These are phyloP conservation scores for Erinaceus europaeus DNA, from an alignment of 2,113 vertebrate species.

Conservation along the genomic window DNA sequence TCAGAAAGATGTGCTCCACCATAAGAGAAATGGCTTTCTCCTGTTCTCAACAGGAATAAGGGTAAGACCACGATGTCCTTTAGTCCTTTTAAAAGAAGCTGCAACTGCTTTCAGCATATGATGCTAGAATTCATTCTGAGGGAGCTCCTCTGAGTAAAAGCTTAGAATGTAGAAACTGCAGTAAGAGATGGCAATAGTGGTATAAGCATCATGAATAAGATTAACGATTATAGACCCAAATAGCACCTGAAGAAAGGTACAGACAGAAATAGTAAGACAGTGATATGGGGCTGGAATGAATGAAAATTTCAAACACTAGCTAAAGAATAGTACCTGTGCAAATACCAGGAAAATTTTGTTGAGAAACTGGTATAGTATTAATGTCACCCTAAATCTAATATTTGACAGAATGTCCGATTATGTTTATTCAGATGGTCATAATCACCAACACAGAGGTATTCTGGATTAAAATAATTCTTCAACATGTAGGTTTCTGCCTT, in stretches of 20 bases:
- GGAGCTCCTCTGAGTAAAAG: neutral
- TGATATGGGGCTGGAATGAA: neutral
- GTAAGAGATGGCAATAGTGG: neutral
- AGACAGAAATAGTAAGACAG: neutral
- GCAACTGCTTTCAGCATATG: neutral
- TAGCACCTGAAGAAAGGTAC: neutral
- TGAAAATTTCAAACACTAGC: neutral
- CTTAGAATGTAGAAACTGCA: neutral
- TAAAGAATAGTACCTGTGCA: too few species aligned
- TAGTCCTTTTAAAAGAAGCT: neutral
- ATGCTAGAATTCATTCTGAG: neutral
- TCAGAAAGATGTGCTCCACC: neutral
- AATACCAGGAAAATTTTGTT: neutral
- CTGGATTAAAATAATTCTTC: conserved; percentile 3
- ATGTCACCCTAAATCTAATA: neutral
- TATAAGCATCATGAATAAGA: neutral
- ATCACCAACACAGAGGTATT: neutral
- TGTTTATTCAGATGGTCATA: neutral
- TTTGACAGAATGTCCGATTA: neutral
- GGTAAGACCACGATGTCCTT: neutral
- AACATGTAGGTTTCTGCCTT: neutral
- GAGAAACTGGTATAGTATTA: neutral
- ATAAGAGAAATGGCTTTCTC: neutral
- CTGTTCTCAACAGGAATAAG: neutral
- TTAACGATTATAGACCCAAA: neutral